phyloP scores from a whole-genome alignment of 1,140 invertebrate genomes.

The Calycopis cecrops region DNA sequence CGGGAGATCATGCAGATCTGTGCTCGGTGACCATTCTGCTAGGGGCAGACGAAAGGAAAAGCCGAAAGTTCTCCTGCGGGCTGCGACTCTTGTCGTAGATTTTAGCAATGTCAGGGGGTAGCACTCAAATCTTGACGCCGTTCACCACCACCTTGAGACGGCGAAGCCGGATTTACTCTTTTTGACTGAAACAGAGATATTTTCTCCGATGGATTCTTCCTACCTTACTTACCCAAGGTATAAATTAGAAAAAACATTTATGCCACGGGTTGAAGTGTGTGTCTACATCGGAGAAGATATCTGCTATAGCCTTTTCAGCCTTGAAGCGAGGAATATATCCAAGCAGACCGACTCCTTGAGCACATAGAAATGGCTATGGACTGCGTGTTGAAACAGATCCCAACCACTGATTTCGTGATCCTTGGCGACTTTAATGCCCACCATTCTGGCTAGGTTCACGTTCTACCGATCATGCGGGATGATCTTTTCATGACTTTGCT shows the following conservation, averaged over 20 bases:
- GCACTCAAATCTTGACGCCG: neutral
- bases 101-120: neutral
- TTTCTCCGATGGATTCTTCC: neutral
- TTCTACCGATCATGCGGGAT: slow-evolving; percentile 10
- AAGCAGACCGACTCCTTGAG: slow-evolving; percentile 12
- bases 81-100: no score
- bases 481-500: slow-evolving; percentile 16
- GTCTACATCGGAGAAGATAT: neutral
- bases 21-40: no score
- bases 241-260: neutral
- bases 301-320: neutral
- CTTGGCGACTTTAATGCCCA: slow-evolving; percentile 13
- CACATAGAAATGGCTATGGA: slow-evolving; percentile 13
- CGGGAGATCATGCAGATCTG: no score
- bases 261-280: neutral
- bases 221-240: neutral
- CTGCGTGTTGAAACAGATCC: slow-evolving; percentile 9
- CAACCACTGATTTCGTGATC: slow-evolving; percentile 15
- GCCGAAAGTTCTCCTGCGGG: no score
- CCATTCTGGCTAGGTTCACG: neutral
- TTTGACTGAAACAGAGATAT: slow-evolving; percentile 1
- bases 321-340: slow-evolving; percentile 15
- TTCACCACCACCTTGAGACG: neutral
- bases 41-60: no score
- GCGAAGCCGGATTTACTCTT: slow-evolving; percentile 1